Base-by-base conservation (phyloP, 2,888 invertebrate species). In the Baccha elongata region DNA sequence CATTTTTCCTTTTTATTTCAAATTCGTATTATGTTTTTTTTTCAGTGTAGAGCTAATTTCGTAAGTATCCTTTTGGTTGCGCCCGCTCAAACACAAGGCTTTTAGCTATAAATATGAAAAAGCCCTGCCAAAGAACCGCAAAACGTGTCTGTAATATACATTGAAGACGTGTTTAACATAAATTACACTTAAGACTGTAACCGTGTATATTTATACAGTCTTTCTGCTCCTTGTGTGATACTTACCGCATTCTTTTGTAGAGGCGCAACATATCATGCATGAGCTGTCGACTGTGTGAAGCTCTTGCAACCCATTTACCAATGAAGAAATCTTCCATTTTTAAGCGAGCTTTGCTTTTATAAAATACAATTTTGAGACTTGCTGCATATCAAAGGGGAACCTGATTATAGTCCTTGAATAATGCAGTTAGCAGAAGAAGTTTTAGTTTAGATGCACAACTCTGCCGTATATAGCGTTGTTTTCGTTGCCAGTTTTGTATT, bases 141-240 rank as follows among this genome's bases (percentile, higher is more conserved):
- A 84, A 85, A 85, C 84, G 85, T 84, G 85, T 84, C 84, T 69
- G 69, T 85, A 85, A 85, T 85, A 85, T 85, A 78, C 81, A 76
- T 79, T 79, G 73, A 80, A 78, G 81, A 84, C 85, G 79, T 85
- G 85, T 84, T 85, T 84, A 85, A 84, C 85, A 85, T 85, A 85
- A 85, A 85, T 85, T 81, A 85, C 78, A 72, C 68, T 81, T 81
- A 84, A 80, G 75, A 84, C 76, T 78, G 72, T 76, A 71, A 52
- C 60, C 69, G 37, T 65, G 40, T 50, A 13, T 35, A 19, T 65
- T 35, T 26, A 15, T 13, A 15, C 60, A 64, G 46, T 48, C 40
- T 35, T 29, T 32, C 46, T 50, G 11, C 21, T 29, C 29, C 60
- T 42, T 60, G 17, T 44, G 26, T 17, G 60, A 21, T 58, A 58